phyloP scores from a whole-genome alignment of 1,140 invertebrate genomes.

The Lycorma delicatula region DNA sequence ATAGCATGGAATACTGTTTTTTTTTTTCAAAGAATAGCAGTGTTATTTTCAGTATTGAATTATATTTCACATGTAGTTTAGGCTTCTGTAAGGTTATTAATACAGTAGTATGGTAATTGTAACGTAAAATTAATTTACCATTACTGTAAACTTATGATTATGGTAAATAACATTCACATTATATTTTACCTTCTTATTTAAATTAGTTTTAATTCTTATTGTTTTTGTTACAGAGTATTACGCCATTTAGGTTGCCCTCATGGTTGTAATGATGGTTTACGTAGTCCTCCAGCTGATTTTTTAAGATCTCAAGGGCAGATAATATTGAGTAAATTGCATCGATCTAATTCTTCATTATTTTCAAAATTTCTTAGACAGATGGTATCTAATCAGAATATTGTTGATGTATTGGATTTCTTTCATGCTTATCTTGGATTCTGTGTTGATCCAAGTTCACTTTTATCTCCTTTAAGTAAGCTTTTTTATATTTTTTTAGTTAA shows the following conservation, averaged over 20 bases:
- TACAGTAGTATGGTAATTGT: too few relatives aligned
- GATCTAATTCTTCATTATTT: slow-evolving; percentile 57
- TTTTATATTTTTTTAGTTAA: background rate
- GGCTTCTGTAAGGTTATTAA: background rate
- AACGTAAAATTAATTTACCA: too few relatives aligned
- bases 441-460: slow-evolving; percentile 71
- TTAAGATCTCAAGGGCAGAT: slow-evolving; percentile 79
- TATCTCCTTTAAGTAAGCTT: slow-evolving; percentile 74
- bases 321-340: slow-evolving; percentile 65
- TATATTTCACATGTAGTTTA: background rate
- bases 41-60: too few relatives aligned
- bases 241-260: slow-evolving; percentile 88
- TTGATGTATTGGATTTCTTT: slow-evolving; percentile 85
- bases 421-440: slow-evolving; percentile 95
- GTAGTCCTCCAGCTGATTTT: slow-evolving; percentile 84
- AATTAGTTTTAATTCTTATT: slow-evolving; percentile 6
- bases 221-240: slow-evolving; percentile 53
- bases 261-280: slow-evolving; percentile 60
- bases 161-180: too few relatives aligned
- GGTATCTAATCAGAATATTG: slow-evolving; percentile 62
- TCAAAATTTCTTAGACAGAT: slow-evolving; percentile 72
- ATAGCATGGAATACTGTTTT: too few relatives aligned
- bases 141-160: too few relatives aligned
- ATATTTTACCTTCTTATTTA: too few relatives aligned
- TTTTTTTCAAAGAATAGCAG: too few relatives aligned